Percentiles rank a stretch among this genome's conserved stretches.
Conservation (phyloP, 2,797 vertebrate genomes). For the Tokudaia muenninki region DNA sequence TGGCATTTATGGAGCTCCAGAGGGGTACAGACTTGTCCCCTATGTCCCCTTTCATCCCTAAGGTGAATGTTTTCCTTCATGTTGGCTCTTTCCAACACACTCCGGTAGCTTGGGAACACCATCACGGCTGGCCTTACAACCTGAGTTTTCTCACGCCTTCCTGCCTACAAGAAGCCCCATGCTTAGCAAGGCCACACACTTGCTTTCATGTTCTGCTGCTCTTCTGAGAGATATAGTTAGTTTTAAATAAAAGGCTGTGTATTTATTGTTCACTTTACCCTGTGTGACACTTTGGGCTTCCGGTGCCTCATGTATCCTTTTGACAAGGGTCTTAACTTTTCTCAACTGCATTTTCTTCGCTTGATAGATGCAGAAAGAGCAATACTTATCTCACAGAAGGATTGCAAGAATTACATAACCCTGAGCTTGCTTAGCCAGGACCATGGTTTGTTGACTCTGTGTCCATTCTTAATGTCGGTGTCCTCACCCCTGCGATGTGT, state of each 20-base stretch:
- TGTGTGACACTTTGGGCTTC: not conserved
- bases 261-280: constrained; percentile 11
- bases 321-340: constrained; percentile 2
- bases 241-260: not conserved
- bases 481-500: not conserved
- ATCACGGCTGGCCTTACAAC: not conserved
- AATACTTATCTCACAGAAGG: not conserved
- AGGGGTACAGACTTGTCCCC: not conserved
- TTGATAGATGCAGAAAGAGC: not conserved
- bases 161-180: not conserved
- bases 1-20: not conserved
- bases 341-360: not conserved
- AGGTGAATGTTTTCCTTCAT: not conserved
- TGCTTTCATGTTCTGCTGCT: not conserved
- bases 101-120: not conserved
- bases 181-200: not conserved
- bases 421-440: not conserved
- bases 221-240: not conserved
- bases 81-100: not conserved
- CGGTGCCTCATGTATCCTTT: not conserved
- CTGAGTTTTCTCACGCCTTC: not conserved
- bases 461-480: not conserved
- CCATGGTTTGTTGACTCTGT: not conserved
- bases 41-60: not conserved
- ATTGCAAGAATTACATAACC: constrained; percentile 12